A percentile compares a stretch with the other conserved stretches of the same genome.
These are phyloP conservation scores for Tenualosa thibaudeaui DNA, from an alignment of 2,797 vertebrate genomes.

Conservation along the genomic window DNA sequence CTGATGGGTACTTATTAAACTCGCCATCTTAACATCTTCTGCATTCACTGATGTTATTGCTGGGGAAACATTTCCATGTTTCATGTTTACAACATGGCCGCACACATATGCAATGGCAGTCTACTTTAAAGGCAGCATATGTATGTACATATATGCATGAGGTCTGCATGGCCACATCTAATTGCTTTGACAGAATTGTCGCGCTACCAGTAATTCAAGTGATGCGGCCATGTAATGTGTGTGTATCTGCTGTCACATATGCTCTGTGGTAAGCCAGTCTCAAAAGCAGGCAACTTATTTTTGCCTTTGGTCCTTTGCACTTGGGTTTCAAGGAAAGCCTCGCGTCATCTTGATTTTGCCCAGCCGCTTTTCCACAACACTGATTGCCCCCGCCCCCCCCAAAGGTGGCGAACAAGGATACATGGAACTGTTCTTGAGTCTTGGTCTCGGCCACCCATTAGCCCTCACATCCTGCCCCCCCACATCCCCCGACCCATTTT, in stretches of 20 bases:
- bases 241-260: not conserved
- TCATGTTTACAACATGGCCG: not conserved
- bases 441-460: not conserved
- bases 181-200: not conserved
- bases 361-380: not conserved
- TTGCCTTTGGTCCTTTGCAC: not conserved
- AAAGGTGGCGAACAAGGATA: not conserved
- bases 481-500: not conserved
- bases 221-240: not conserved
- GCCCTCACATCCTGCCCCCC: not conserved
- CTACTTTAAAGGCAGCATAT: not conserved
- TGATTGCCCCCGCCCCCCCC: not conserved
- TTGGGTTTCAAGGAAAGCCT: slow-evolving; percentile 7
- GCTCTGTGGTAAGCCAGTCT: not conserved
- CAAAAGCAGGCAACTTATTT: not conserved
- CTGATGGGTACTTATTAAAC: not conserved
- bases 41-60: not conserved
- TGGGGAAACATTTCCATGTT: not conserved
- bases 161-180: not conserved
- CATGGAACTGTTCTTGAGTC: not conserved
- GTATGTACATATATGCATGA: not conserved
- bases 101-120: not conserved
- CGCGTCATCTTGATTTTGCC: not conserved
- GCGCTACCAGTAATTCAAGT: not conserved
- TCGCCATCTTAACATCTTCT: not conserved